A percentile compares a stretch with the other conserved stretches of the same genome.
Evolutionary conservation across 1,140 invertebrate genomes (phyloP).

Genomic region (Alviniconcha marisindica): DNA sequence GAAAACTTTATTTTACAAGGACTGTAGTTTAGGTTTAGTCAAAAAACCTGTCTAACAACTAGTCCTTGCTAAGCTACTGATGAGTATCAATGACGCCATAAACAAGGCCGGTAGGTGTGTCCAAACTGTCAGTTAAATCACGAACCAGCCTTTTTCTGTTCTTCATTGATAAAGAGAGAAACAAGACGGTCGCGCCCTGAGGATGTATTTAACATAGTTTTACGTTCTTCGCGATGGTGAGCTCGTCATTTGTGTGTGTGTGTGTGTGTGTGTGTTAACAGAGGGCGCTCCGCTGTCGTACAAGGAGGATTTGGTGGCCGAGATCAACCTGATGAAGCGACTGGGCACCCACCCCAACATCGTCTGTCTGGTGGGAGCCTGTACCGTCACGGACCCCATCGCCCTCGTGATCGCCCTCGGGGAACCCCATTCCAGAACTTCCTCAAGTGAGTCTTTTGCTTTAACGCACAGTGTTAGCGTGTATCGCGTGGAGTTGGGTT

Average conservation of each 20-base stretch:
- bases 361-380: slow-evolving; percentile 89
- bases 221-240: no score
- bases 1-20: no score
- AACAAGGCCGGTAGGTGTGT: no score
- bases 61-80: no score
- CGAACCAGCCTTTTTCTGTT: not conserved
- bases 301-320: slow-evolving; percentile 86
- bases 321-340: slow-evolving; percentile 90
- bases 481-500: not conserved
- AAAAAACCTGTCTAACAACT: no score
- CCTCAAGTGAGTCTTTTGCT: slow-evolving; percentile 80
- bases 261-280: slow-evolving; percentile 47
- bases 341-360: slow-evolving; percentile 91
- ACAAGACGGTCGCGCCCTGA: not conserved
- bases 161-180: no score
- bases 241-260: not conserved
- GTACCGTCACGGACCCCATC: slow-evolving; percentile 89
- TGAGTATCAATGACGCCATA: no score
- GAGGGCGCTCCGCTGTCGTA: slow-evolving; percentile 76
- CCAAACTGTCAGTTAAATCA: no score
- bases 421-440: slow-evolving; percentile 96
- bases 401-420: slow-evolving; percentile 92
- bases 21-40: no score
- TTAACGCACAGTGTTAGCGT: not conserved
- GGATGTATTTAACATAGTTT: not conserved